Base-by-base conservation (phyloP, 2,888 invertebrate species). In the Ypsolopha scabrella region DNA sequence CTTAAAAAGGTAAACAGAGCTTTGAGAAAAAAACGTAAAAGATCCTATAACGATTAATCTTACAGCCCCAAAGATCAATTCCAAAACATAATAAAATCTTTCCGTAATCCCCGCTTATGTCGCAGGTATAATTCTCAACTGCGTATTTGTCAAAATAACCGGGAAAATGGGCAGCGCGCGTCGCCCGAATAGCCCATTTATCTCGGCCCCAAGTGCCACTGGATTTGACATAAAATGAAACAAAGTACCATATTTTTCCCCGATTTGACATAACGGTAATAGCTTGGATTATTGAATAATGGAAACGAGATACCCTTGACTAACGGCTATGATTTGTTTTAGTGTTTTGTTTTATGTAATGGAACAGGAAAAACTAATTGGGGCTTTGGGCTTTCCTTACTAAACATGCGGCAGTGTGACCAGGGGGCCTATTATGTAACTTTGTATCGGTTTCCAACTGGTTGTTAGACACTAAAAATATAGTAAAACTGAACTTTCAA, bases 161-260 rank as follows among this genome's bases (percentile, higher is more conserved):
- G n/a, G 8, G 9, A 13, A 10, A 46, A 13, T 13, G 46, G 34
- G 46, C 46, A 39, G 11, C 46, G 46, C 33, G 10, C 34, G 46
- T 46, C 46, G 46, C 47, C 44, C 39, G 55, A 69, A 69, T 67
- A 55, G 69, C 57, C 69, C 69, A 70, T 72, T 72, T 64, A 59
- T 63, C 60, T 57, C 60, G 59, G 58, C 58, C 52, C 57, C 9
- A 63, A 71, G 67, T 64, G 57, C 58, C 60, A 54, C 62, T 74
- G 74, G 56, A 54, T 63, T 64, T 73, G 75, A 75, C 74, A 62
- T 63, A 57, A 58, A 60, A 61, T 58, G 65, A 68, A 67, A 67
- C 54, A 54, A 56, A 53, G 54, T 54, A 52, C 51, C 50, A 50
- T 50, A 50, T 50, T 50, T 50, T 50, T 43, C 36, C 50, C 50